Conservation (phyloP, 1,140 invertebrate genomes). For the Rhysida immarginata region DNA sequence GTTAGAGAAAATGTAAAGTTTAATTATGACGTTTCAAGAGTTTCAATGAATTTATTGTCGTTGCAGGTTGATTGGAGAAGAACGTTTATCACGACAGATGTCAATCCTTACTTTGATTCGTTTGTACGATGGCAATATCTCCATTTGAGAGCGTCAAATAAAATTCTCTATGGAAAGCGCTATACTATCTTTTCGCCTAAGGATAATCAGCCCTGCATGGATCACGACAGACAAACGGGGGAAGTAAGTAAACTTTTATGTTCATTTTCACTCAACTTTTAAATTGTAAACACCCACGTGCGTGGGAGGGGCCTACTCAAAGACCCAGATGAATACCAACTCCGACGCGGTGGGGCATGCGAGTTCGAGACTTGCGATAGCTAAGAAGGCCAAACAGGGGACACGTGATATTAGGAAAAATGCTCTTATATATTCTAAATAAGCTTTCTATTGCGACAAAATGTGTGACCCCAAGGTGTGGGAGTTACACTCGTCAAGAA, state of each 20-base stretch:
- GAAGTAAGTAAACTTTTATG: constrained; percentile 48
- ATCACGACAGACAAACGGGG: constrained; percentile 88
- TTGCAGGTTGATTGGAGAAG: constrained; percentile 87
- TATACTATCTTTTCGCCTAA: constrained; percentile 94
- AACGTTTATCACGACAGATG: constrained; percentile 95
- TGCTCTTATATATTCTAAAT: too few relatives aligned
- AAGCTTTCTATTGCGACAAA: too few relatives aligned
- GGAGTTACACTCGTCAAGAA: too few relatives aligned
- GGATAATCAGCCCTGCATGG: constrained; percentile 98
- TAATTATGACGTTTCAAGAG: not conserved
- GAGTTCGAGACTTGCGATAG: too few relatives aligned
- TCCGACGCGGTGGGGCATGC: too few relatives aligned
- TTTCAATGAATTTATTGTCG: constrained; percentile 12
- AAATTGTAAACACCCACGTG: too few relatives aligned
- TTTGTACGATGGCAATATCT: constrained; percentile 96
- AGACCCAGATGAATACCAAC: too few relatives aligned
- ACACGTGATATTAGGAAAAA: too few relatives aligned
- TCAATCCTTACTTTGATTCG: constrained; percentile 94
- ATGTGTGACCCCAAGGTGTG: too few relatives aligned
- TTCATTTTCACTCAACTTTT: too few relatives aligned
- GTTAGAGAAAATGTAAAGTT: constrained; percentile 18
- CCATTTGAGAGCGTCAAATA: constrained; percentile 68
- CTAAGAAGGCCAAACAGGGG: too few relatives aligned
- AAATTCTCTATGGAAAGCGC: constrained; percentile 91
- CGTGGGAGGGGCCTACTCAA: too few relatives aligned